Evolutionary conservation across 2,888 invertebrate species (phyloP), one percentile per base, ranked within the genome.

Genomic region (Parnassius glacialis): DNA sequence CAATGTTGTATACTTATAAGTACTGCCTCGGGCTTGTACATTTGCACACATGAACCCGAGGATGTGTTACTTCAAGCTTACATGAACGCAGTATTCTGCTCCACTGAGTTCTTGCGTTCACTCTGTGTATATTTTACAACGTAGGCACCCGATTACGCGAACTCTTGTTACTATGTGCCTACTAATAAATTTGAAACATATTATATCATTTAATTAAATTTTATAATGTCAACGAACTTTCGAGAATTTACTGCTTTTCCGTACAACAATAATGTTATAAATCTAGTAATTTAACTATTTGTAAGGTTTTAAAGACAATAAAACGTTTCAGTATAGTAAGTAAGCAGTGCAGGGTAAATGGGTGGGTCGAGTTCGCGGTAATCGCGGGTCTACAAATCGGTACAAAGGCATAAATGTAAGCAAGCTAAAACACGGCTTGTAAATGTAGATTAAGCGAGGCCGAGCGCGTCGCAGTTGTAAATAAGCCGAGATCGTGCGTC

Each of bases 351-450:
- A 25, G 52, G 41, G 53, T 13, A 43, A 52, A 45, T 51, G 50
- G 55, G 41, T n/a, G 44, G 62, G 63, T 20, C 43, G 44, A 10
- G 79, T 80, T 80, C 77, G 78, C 71, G 66, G 68, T 71, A 74
- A 78, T 78, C 81, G 81, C 80, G 81, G 68, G 71, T 75, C 85
- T 83, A 80, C 85, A 68, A 69, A 74, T 78, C 78, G 86, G 89
- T 88, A 88, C 89, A 87, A 88, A 89, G 76, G 87, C 86, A 87
- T 87, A 86, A 87, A 85, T 74, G 69, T 75, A 74, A 71, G 73
- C 70, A 70, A 57, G 67, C 73, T n/a, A 10, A 44, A 55, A 64
- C 54, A 51, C 56, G 52, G 66, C 66, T 67, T 72, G 72, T 74
- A 70, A 68, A 74, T 71, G 72, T 72, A 68, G 61, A 62, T 57